Percentiles rank a stretch among this genome's conserved stretches.
These are phyloP conservation scores for Diploscapter pachys DNA, from an alignment of 1,140 invertebrate genomes.

Conservation along the genomic window DNA sequence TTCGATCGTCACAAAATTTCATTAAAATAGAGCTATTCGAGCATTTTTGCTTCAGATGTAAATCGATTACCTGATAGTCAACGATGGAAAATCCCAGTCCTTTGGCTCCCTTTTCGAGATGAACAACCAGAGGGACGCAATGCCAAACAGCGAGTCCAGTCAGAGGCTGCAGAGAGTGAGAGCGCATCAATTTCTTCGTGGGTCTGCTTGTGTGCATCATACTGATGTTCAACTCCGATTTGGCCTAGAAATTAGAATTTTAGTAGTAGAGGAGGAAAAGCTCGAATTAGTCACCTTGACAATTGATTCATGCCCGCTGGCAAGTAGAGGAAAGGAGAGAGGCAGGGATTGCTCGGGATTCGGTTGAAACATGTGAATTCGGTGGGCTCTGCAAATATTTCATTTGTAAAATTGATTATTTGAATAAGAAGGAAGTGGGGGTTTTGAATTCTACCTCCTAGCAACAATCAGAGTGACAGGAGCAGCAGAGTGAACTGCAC, in stretches of 20 bases:
- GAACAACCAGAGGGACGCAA: slow-evolving; percentile 90
- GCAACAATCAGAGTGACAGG: slow-evolving; percentile 34
- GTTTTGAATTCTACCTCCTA: neutral
- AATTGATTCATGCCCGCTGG: slow-evolving; percentile 45
- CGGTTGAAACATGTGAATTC: slow-evolving; percentile 50
- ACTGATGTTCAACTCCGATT: slow-evolving; percentile 40
- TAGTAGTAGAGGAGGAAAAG: neutral
- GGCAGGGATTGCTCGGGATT: slow-evolving; percentile 41
- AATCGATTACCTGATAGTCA: slow-evolving; percentile 73
- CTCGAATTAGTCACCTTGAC: slow-evolving; percentile 40
- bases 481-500: slow-evolving; percentile 35
- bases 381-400: slow-evolving; percentile 25
- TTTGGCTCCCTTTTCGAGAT: slow-evolving; percentile 88
- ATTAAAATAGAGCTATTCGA: no score
- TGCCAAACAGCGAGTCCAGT: slow-evolving; percentile 99
- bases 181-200: slow-evolving; percentile 68
- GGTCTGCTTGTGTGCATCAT: slow-evolving; percentile 14
- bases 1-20: no score
- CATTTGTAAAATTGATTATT: no score
- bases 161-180: slow-evolving; percentile 87
- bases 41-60: no score
- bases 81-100: slow-evolving; percentile 97
- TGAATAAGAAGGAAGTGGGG: no score
- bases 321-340: slow-evolving; percentile 51
- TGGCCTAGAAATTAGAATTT: slow-evolving; percentile 38